phyloP scores from a whole-genome alignment of 2,797 vertebrate species.

The Phrynocephalus guinanensis region DNA sequence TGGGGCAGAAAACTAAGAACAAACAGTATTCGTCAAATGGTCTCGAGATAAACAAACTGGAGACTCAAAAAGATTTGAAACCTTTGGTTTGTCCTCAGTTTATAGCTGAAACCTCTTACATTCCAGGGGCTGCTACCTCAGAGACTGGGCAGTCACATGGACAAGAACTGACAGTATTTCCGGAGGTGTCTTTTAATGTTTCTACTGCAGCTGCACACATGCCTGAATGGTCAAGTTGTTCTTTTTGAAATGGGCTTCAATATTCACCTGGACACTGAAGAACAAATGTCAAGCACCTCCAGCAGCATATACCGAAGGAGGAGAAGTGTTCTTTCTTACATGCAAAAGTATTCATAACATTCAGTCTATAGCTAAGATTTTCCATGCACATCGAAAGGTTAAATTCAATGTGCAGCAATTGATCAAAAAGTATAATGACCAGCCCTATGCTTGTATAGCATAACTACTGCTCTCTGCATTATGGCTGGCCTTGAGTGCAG shows the following conservation, averaged over 20 bases:
- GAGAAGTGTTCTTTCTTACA: background rate
- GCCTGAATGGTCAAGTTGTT: background rate
- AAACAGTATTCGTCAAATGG: background rate
- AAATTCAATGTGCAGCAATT: background rate
- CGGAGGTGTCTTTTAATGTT: background rate
- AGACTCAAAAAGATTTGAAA: background rate
- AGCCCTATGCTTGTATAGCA: no score
- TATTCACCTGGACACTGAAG: background rate
- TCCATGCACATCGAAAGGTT: background rate
- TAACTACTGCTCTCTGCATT: no score
- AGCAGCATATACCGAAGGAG: background rate
- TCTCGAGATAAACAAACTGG: background rate
- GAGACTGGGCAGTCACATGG: rapidly evolving
- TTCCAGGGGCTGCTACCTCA: background rate
- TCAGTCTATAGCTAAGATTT: background rate
- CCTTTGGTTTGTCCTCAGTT: rapidly evolving
- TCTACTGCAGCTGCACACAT: background rate
- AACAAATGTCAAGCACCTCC: background rate
- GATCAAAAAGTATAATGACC: no score
- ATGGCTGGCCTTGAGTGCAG: no score
- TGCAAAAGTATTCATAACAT: background rate
- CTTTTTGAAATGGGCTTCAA: background rate
- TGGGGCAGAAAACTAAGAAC: background rate
- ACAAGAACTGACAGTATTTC: rapidly evolving
- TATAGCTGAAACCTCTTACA: rapidly evolving